phyloP scores from a whole-genome alignment of 2,113 vertebrate genomes.

The Amphiprion ocellaris region DNA sequence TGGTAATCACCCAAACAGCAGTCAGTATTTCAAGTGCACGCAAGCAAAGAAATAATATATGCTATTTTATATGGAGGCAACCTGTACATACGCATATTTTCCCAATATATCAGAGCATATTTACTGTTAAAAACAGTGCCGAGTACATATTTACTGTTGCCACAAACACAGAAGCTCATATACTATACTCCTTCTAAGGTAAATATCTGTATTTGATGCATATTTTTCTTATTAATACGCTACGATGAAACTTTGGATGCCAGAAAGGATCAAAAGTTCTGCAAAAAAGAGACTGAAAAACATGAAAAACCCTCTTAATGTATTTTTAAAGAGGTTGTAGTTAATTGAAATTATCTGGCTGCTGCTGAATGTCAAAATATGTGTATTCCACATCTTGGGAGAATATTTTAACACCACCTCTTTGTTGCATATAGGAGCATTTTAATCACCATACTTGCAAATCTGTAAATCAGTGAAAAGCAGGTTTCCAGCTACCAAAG shows the following conservation, averaged over 20 bases:
- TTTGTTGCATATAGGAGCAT: neutral
- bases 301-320: neutral
- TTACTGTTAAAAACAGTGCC: neutral
- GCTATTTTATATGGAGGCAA: neutral
- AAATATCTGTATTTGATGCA: too few species aligned
- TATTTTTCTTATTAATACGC: too few species aligned
- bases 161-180: too few species aligned
- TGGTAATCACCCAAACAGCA: conserved; percentile 12
- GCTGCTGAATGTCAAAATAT: neutral
- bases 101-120: neutral
- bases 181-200: too few species aligned
- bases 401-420: conserved; percentile 19
- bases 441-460: conserved; percentile 12
- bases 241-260: neutral
- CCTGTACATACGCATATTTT: neutral
- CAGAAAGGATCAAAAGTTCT: neutral
- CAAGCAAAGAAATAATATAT: neutral
- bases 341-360: neutral
- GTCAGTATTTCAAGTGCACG: conserved; percentile 23
- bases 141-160: too few species aligned
- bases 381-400: neutral
- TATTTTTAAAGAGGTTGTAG: neutral
- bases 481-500: neutral
- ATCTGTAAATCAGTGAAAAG: conserved; percentile 22
- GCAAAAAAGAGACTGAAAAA: neutral